phyloP scores from a whole-genome alignment of 1,140 invertebrate species.

The Hyphantria cunea region DNA sequence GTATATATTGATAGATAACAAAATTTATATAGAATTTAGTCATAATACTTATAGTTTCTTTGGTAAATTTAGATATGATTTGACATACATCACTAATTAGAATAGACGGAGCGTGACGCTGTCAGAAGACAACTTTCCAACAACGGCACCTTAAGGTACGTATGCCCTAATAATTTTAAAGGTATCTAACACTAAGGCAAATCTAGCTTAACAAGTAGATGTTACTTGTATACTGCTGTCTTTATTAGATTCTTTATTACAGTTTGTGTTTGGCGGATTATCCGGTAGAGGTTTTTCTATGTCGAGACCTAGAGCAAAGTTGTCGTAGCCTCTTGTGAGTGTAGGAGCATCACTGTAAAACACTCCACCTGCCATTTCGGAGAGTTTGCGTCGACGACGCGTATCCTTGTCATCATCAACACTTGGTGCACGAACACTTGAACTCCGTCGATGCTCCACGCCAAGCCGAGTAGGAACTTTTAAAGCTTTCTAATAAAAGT shows the following conservation, averaged over 20 bases:
- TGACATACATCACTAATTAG: too few species aligned
- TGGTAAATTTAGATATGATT: too few species aligned
- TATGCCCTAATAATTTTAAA: too few species aligned
- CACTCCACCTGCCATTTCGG: constrained; percentile 71
- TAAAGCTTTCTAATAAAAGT: constrained; percentile 52
- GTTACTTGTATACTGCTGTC: constrained; percentile 42
- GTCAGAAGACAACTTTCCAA: too few species aligned
- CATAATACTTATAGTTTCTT: too few species aligned
- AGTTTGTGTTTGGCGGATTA: constrained; percentile 43
- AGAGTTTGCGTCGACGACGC: constrained; percentile 62
- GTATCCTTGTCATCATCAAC: constrained; percentile 69
- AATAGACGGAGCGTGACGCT: too few species aligned
- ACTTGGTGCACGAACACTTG: constrained; percentile 69
- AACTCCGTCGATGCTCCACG: constrained; percentile 64
- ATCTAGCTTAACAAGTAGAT: constrained; percentile 43
- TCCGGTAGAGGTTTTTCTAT: constrained; percentile 54
- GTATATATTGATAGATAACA: too few species aligned
- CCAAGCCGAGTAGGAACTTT: constrained; percentile 59
- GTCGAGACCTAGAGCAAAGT: constrained; percentile 55
- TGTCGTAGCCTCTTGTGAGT: constrained; percentile 60
- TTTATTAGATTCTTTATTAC: constrained; percentile 45
- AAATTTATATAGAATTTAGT: too few species aligned
- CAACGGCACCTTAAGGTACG: too few species aligned
- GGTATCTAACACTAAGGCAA: too few species aligned
- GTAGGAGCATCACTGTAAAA: constrained; percentile 69